Percentiles rank a stretch among this genome's conserved stretches.
These are phyloP conservation scores for Loripinus fragilis DNA, from an alignment of 2,888 invertebrate genomes.

Conservation along the genomic window DNA sequence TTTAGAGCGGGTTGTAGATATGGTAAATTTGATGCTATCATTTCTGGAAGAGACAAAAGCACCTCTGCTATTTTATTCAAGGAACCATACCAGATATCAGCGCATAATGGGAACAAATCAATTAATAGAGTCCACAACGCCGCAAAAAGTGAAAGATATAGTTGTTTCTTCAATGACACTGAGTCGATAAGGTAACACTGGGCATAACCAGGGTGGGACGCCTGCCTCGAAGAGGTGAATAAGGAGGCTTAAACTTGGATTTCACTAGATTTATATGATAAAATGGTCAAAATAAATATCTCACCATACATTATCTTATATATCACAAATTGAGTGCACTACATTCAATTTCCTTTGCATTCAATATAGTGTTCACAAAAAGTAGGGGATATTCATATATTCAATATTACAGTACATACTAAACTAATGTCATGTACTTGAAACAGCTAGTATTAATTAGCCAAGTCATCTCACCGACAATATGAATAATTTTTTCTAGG, in stretches of 20 bases:
- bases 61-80: conserved; percentile 15
- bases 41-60: conserved; percentile 37
- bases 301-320: too few relatives aligned
- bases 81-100: conserved; percentile 33
- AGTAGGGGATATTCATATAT: too few relatives aligned
- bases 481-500: too few relatives aligned
- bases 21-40: conserved; percentile 32
- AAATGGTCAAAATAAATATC: too few relatives aligned
- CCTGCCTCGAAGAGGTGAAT: conserved; percentile 28
- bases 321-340: too few relatives aligned
- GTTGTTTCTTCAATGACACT: conserved; percentile 17
- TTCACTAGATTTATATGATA: too few relatives aligned
- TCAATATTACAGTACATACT: too few relatives aligned
- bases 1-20: conserved; percentile 37
- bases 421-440: too few relatives aligned
- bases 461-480: too few relatives aligned
- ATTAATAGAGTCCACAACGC: not conserved
- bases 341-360: too few relatives aligned
- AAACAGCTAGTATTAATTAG: too few relatives aligned
- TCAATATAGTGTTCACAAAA: too few relatives aligned
- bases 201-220: conserved; percentile 31
- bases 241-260: not conserved
- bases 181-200: conserved; percentile 8
- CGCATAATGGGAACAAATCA: conserved; percentile 2
- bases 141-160: conserved; percentile 6